These are phyloP conservation scores for Mus musculus DNA, from an alignment of 2,113 vertebrate species.

Conservation along the genomic window DNA sequence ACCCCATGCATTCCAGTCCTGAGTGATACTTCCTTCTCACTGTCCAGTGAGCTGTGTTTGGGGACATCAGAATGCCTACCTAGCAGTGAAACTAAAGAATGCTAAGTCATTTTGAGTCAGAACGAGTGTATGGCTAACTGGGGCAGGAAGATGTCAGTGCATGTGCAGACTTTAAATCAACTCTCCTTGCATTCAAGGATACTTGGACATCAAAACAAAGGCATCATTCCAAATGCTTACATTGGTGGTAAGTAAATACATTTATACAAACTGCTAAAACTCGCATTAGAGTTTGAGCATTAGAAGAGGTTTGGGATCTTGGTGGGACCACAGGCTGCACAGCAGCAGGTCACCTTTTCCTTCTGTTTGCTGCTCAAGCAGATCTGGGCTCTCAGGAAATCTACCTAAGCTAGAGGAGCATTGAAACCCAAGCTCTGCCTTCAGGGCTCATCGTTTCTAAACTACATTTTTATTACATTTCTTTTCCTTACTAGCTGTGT, in stretches of 20 bases:
- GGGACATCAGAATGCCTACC: background rate
- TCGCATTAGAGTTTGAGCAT: background rate
- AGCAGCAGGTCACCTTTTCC: background rate
- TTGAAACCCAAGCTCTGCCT: background rate
- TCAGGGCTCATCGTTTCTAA: background rate
- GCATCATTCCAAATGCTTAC: background rate
- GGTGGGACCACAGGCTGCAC: background rate
- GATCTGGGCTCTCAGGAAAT: background rate
- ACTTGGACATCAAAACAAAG: background rate
- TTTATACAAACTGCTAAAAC: background rate
- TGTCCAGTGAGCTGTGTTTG: background rate
- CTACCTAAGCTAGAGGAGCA: background rate
- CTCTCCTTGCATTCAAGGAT: background rate
- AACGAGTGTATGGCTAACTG: background rate
- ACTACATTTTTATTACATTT: background rate
- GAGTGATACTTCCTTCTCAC: background rate
- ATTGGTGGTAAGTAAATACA: constrained; percentile 49
- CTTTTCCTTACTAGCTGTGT: background rate
- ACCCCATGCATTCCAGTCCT: background rate
- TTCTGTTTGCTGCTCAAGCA: background rate
- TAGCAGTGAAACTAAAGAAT: background rate
- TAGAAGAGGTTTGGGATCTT: background rate
- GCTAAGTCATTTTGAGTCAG: background rate
- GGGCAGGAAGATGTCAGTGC: background rate
- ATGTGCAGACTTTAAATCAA: background rate